Base-by-base conservation (phyloP, 2,888 invertebrate genomes). In the Erannis defoliaria region DNA sequence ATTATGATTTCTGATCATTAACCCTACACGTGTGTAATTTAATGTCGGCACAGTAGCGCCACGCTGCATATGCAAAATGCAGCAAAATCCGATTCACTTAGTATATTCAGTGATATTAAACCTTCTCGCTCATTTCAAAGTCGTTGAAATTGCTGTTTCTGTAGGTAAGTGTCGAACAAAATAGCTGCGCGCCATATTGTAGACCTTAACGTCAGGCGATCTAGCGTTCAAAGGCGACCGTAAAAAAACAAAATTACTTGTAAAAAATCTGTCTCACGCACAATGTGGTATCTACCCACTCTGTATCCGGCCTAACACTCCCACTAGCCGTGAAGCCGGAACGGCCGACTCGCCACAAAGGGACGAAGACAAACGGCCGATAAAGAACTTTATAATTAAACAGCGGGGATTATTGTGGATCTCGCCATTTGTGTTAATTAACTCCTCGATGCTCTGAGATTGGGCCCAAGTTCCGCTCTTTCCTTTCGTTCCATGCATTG, bases 361-460 rank as follows among this genome's bases (percentile, higher is more conserved):
- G 81, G 16, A 75, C 78, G 5, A 77, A 80, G 2, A 71, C 67
- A 23, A 80, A 74, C 64, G 53, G 53, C 56, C 37, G 65, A 53
- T 59, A 62, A 59, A 62, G 46, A 59, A 66, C 26, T 66, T 66
- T 59, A 45, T 66, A 66, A 62, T 62, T 65, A 64, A 54, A 59
- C 48, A 42, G 51, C 31, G 38, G 19, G 60, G 46, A 46, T 55
- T 45, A 50, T 51, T 48, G 51, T 38, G 33, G 29, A 29, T 26
- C 18, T 21, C 57, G 40, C 23, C 60, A 61, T 61, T 50, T 61
- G 55, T 55, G 42, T 51, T 61, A 38, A 61, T 61, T 51, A 61
- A 61, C 55, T 51, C 5, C 38, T 45, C 50, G 18, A 50, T 51
- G 50, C 45, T 49, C 38, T 33, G 6, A 40, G 38, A 40, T 55